Evolutionary conservation across 2,888 invertebrate species (phyloP).

Genomic region (Clistopyga incitator): DNA sequence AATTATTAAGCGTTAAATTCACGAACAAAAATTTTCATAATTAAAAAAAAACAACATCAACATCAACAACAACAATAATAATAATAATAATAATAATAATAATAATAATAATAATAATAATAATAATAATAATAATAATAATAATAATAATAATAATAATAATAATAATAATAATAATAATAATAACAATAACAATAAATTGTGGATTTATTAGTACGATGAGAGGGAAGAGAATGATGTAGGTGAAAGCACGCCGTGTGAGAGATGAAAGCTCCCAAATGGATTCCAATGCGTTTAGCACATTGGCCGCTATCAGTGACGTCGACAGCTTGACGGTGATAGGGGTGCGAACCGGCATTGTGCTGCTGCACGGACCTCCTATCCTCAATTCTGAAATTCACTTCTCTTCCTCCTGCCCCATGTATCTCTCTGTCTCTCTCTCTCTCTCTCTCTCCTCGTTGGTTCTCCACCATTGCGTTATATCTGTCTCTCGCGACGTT

Average conservation of each 20-base stretch:
- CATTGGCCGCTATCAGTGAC: constrained; percentile 78
- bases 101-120: too few relatives aligned
- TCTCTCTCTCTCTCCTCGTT: constrained; percentile 29
- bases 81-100: background rate
- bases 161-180: background rate
- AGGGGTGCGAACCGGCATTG: constrained; percentile 77
- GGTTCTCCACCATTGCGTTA: constrained; percentile 31
- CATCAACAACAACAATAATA: background rate
- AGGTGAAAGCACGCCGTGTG: constrained; percentile 39
- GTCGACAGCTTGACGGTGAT: constrained; percentile 77
- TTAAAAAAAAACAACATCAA: background rate
- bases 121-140: background rate
- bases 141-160: background rate
- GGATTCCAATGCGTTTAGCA: constrained; percentile 77
- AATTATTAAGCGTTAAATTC: background rate
- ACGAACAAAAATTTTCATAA: too few relatives aligned
- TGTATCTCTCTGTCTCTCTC: constrained; percentile 21
- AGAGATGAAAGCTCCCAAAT: constrained; percentile 72
- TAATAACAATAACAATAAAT: background rate
- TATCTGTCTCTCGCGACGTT: constrained; percentile 60
- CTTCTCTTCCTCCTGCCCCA: constrained; percentile 38
- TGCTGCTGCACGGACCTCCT: constrained; percentile 70
- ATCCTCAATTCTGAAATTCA: constrained; percentile 74
- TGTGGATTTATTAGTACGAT: background rate
- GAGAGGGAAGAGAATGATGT: constrained; percentile 60